These are phyloP conservation scores for Epistrophe eligans DNA, from an alignment of 2,888 invertebrate species.

Conservation along the genomic window DNA sequence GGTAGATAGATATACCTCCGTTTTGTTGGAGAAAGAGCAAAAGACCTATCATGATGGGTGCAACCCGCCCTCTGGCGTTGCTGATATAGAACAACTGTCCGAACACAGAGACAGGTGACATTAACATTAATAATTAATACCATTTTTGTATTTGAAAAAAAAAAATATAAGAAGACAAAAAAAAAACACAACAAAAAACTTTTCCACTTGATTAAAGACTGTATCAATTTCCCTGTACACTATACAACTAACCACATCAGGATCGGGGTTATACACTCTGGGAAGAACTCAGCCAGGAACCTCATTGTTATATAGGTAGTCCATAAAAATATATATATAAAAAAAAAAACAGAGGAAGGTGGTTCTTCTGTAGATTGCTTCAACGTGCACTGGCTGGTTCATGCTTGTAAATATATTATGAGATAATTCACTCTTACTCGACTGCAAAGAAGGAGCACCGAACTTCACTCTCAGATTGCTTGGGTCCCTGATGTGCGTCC, in stretches of 20 bases:
- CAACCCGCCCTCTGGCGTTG: slow-evolving; percentile 35
- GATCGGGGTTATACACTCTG: slow-evolving; percentile 45
- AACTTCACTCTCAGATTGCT: slow-evolving; percentile 35
- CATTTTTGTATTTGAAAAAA: slow-evolving; percentile 49
- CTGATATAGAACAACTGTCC: slow-evolving; percentile 60
- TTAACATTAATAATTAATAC: slow-evolving; percentile 75
- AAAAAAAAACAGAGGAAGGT: slow-evolving; percentile 16
- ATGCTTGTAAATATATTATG: slow-evolving; percentile 72
- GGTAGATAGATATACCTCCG: not conserved
- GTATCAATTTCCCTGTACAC: slow-evolving; percentile 64
- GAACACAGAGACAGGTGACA: slow-evolving; percentile 71
- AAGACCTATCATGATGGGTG: slow-evolving; percentile 9
- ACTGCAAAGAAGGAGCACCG: slow-evolving; percentile 23
- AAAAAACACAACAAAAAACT: slow-evolving; percentile 39
- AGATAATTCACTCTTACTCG: slow-evolving; percentile 53
- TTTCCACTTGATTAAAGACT: slow-evolving; percentile 75
- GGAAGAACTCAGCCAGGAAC: slow-evolving; percentile 30
- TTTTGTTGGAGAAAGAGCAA: not conserved
- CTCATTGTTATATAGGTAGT: slow-evolving; percentile 22
- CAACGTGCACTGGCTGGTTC: slow-evolving; percentile 33
- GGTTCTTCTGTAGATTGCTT: slow-evolving; percentile 42
- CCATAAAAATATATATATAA: slow-evolving; percentile 61
- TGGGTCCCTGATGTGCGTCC: slow-evolving; percentile 23
- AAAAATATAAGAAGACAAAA: not conserved
- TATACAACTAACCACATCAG: slow-evolving; percentile 36